Evolutionary conservation across 2,797 vertebrate species (phyloP).

Genomic region (Ara ararauna): DNA sequence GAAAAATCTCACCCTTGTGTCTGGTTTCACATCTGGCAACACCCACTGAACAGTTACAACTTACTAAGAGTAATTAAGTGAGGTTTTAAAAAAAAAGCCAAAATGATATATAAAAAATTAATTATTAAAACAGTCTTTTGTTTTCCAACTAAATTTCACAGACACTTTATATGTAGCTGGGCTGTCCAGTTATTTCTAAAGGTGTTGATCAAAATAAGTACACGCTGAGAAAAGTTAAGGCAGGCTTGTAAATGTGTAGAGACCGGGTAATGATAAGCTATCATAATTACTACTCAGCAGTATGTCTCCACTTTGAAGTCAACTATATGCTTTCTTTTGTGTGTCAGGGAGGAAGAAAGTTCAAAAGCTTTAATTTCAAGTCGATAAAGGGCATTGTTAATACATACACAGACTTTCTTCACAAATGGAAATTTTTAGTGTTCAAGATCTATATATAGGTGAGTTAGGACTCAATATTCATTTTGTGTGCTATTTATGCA

Average conservation of each 20-base stretch:
- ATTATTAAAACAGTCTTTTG: constrained; percentile 60
- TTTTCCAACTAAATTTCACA: constrained; percentile 26
- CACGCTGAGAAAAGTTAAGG: constrained; percentile 56
- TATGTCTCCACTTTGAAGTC: constrained; percentile 79
- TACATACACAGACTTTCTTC: constrained; percentile 54
- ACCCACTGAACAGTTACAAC: constrained; percentile 77
- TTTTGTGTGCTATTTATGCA: not conserved
- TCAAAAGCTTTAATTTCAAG: constrained; percentile 81
- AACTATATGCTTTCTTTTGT: constrained; percentile 65
- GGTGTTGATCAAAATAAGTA: constrained; percentile 75
- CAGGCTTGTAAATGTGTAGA: constrained; percentile 69
- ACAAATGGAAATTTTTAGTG: constrained; percentile 44
- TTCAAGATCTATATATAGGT: not conserved
- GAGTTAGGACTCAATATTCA: not conserved
- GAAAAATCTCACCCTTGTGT: constrained; percentile 81
- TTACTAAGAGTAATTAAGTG: constrained; percentile 75
- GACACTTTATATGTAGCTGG: constrained; percentile 56
- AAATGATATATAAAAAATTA: constrained; percentile 56
- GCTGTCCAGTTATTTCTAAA: constrained; percentile 52
- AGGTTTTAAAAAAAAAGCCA: constrained; percentile 47
- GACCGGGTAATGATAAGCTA: constrained; percentile 61
- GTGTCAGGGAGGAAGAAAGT: constrained; percentile 78
- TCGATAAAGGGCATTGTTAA: constrained; percentile 73
- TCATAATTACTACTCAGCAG: constrained; percentile 76
- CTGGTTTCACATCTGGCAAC: constrained; percentile 82